phyloP scores from a whole-genome alignment of 2,888 invertebrate genomes.

The Monoplex corrugatus region DNA sequence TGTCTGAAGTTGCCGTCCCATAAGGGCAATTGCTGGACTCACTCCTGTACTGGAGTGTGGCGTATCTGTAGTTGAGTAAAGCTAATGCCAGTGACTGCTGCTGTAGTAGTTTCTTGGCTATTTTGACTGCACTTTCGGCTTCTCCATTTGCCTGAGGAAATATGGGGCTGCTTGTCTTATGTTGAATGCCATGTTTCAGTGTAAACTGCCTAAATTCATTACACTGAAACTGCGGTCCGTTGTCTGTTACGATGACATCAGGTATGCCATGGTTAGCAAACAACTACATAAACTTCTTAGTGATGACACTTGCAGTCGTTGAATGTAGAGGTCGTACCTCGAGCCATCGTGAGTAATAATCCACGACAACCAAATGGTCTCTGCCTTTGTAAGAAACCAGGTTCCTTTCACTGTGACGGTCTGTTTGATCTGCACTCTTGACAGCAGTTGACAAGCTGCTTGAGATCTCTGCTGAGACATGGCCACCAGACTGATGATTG shows the following conservation, averaged over 20 bases:
- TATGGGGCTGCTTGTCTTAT: background rate
- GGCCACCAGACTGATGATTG: slow-evolving; percentile 43
- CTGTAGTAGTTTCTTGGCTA: background rate
- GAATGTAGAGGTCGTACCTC: background rate
- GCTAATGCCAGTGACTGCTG: background rate
- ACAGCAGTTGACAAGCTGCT: background rate
- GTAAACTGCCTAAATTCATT: slow-evolving; percentile 8
- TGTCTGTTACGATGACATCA: slow-evolving; percentile 34
- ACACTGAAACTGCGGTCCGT: slow-evolving; percentile 43
- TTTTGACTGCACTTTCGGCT: background rate
- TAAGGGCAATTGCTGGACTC: background rate
- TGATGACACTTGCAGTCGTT: slow-evolving; percentile 26
- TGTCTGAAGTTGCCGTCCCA: background rate
- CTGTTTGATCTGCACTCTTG: background rate
- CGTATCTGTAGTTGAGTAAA: background rate
- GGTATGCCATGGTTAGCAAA: slow-evolving; percentile 41
- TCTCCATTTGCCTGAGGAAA: slow-evolving; percentile 9
- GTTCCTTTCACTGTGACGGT: slow-evolving; percentile 21
- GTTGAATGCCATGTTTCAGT: background rate
- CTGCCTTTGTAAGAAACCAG: slow-evolving; percentile 17
- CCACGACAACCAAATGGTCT: slow-evolving; percentile 35
- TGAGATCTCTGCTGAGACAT: slow-evolving; percentile 27
- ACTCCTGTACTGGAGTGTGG: slow-evolving; percentile 19
- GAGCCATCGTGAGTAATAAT: slow-evolving; percentile 43
- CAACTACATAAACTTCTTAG: background rate